Conservation (phyloP, 2,113 vertebrate genomes). For the Falcunculus frontatus region DNA sequence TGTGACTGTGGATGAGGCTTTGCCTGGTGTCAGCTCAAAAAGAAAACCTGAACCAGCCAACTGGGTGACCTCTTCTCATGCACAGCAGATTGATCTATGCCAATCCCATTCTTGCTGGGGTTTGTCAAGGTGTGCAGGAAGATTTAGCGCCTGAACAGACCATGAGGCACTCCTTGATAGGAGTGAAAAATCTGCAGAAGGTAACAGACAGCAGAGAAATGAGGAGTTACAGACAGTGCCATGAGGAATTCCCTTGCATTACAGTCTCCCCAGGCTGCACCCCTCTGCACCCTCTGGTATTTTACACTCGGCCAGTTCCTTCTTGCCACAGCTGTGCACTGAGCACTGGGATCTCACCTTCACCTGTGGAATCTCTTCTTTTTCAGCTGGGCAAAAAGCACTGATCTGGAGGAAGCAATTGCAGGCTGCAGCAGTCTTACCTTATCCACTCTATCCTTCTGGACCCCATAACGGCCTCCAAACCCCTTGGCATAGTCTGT, state of each 20-base stretch:
- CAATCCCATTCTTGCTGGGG: neutral
- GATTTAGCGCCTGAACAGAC: neutral
- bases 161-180: neutral
- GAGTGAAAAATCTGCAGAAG: neutral
- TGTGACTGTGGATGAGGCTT: neutral
- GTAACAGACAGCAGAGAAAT: neutral
- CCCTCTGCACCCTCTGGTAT: neutral
- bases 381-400: neutral
- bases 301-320: neutral
- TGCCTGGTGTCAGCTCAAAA: neutral
- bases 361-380: neutral
- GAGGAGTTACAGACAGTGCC: neutral
- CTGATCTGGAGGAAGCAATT: neutral
- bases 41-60: neutral
- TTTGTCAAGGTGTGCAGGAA: neutral
- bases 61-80: neutral
- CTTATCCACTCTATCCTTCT: constrained; percentile 91
- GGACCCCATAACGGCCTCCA: constrained; percentile 88
- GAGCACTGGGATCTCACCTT: neutral
- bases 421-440: constrained; percentile 61
- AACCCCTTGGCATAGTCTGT: constrained; percentile 92
- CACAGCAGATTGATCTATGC: neutral
- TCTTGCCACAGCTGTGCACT: neutral
- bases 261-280: neutral
- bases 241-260: neutral